phyloP scores from a whole-genome alignment of 2,113 vertebrate species.

The Caracal caracal region DNA sequence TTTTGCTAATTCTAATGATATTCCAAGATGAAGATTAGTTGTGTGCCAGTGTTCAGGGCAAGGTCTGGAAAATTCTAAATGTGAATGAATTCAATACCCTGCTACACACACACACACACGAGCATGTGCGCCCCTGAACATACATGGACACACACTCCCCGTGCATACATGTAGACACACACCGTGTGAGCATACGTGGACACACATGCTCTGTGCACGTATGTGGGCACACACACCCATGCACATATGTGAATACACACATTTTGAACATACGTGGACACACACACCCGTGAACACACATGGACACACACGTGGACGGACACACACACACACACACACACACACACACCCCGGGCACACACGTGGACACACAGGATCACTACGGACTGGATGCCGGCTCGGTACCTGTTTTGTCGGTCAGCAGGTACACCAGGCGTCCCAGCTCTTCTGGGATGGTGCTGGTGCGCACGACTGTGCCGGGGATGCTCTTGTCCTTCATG shows the following conservation, averaged over 20 bases:
- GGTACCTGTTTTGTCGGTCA: slow-evolving; percentile 98
- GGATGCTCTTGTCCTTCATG: slow-evolving; percentile 97
- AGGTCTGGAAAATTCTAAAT: neutral
- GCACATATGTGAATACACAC: too few relatives aligned
- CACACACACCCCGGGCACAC: neutral
- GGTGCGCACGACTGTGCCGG: slow-evolving; percentile 96
- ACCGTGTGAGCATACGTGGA: rapidly evolving
- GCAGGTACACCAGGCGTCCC: slow-evolving; percentile 95
- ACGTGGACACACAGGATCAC: neutral
- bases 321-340: too few relatives aligned
- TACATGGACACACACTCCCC: rapidly evolving
- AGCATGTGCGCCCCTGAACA: too few relatives aligned
- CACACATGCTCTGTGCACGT: too few relatives aligned
- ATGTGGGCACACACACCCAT: too few relatives aligned
- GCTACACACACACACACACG: too few relatives aligned
- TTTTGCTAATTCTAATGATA: neutral
- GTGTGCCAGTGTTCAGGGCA: neutral
- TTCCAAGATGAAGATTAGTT: neutral
- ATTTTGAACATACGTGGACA: too few relatives aligned
- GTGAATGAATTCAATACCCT: neutral
- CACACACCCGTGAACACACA: neutral
- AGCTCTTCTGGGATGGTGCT: slow-evolving; percentile 99
- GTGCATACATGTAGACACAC: too few relatives aligned
- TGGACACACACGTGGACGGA: too few relatives aligned
- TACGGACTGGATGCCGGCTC: neutral